Evolutionary conservation across 2,113 vertebrate genomes (phyloP).

Genomic region (Phrynosoma blainvillii): DNA sequence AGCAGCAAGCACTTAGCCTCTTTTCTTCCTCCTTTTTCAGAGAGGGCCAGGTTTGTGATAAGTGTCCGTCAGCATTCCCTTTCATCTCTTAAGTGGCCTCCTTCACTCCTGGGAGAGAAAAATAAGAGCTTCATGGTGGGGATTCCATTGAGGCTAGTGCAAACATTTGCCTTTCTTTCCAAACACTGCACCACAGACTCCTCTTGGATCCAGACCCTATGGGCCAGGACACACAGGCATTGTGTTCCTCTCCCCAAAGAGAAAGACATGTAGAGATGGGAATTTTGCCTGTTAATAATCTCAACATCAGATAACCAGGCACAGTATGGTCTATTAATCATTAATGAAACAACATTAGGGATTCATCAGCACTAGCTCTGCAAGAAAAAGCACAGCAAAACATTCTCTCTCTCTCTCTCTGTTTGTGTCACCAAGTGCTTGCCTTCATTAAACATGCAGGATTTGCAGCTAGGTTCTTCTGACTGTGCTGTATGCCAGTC

Average conservation of each 20-base stretch:
- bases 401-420: background rate
- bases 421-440: background rate
- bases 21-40: background rate
- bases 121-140: background rate
- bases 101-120: background rate
- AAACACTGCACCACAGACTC: too few species aligned
- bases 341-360: background rate
- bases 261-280: background rate
- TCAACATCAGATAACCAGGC: background rate
- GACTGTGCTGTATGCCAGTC: background rate
- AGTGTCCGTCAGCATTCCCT: background rate
- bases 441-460: background rate
- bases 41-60: background rate
- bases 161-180: background rate
- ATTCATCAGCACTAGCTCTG: background rate
- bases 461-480: slow-evolving; percentile 3
- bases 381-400: background rate
- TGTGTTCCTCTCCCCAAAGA: background rate
- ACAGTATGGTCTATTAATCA: background rate
- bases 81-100: background rate
- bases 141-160: background rate
- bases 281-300: background rate
- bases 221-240: background rate
- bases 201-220: too few species aligned
- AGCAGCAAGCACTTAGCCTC: background rate